Conservation (phyloP, 2,797 vertebrate genomes). For the Pterois miles region DNA sequence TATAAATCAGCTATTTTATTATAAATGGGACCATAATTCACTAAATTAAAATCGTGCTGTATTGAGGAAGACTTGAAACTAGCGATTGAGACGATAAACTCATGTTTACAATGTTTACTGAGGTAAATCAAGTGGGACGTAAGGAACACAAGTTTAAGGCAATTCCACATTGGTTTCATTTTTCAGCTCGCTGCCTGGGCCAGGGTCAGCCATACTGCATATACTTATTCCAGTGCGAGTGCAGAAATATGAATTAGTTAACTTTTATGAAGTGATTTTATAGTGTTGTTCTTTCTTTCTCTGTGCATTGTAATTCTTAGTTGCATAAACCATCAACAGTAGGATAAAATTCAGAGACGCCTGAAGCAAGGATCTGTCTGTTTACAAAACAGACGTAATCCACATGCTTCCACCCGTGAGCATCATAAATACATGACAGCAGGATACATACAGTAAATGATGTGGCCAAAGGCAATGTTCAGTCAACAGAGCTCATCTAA, state of each 20-base stretch:
- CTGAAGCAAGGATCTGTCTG: slow-evolving; percentile 13
- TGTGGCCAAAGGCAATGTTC: not conserved
- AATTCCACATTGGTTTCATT: too few relatives aligned
- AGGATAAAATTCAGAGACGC: not conserved
- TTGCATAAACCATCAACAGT: not conserved
- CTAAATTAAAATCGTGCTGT: too few relatives aligned
- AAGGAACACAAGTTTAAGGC: too few relatives aligned
- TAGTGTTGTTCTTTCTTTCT: not conserved
- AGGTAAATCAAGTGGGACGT: too few relatives aligned
- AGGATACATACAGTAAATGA: slow-evolving; percentile 30
- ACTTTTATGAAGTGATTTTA: not conserved
- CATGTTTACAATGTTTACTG: too few relatives aligned
- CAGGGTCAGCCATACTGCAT: not conserved
- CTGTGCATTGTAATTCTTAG: not conserved
- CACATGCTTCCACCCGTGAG: slow-evolving; percentile 10
- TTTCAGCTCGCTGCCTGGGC: too few relatives aligned
- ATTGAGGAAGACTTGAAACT: too few relatives aligned
- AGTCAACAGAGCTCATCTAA: slow-evolving; percentile 10
- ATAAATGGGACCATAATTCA: too few relatives aligned
- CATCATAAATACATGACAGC: slow-evolving; percentile 30
- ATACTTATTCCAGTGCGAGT: not conserved
- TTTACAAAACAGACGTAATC: slow-evolving; percentile 31
- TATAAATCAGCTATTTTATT: too few relatives aligned
- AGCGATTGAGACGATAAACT: too few relatives aligned
- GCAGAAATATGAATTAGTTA: not conserved